Base-by-base conservation (phyloP, 1,140 invertebrate species). In the Cydia splendana region DNA sequence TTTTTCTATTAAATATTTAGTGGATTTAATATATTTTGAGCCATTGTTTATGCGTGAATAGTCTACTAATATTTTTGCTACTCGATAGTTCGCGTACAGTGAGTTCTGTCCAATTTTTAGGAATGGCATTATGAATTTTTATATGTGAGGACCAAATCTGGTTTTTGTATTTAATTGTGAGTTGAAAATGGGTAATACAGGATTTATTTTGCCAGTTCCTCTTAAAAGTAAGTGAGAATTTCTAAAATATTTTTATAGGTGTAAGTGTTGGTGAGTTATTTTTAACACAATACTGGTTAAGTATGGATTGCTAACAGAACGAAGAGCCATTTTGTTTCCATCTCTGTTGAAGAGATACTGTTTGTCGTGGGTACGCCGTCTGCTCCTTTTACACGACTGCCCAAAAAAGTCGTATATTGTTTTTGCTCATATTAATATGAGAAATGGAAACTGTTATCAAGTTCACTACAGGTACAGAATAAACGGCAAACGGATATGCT, bases 131-230 rank as follows among this genome's bases (percentile, higher is more conserved):
- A 89, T 88, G 88, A 88, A 89, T 91, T 92, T 71, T 87, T 88
- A 89, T 86, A 90, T 81, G 85, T 81, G 88, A 88, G 88, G 90
- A 91, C 90, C 89, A 91, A 91, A 86, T 83, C 80, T 85, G 86
- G 85, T 87, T 89, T 84, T 86, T 87, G 82, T 85, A 85, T 84
- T 85, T 77, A 76, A 84, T 84, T 86, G 82, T 81, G 81, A 79
- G 75, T 82, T 84, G 67, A 78, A 78, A 78, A 82, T 65, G 84
- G 83, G 80, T 79, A 85, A 90, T 91, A 92, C 91, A 92, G 88
- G 89, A 92, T 92, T 92, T 92, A 89, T 93, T 93, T 91, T 91
- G 90, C 91, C 91, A 93, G 91, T 93, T 93, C 91, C 91, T 93
- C 90, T 91, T 93, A 91, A 91, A 87, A 88, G 85, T 91, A 93